Evolutionary conservation across 2,888 invertebrate species (phyloP).

Genomic region (Oscheius sp.): DNA sequence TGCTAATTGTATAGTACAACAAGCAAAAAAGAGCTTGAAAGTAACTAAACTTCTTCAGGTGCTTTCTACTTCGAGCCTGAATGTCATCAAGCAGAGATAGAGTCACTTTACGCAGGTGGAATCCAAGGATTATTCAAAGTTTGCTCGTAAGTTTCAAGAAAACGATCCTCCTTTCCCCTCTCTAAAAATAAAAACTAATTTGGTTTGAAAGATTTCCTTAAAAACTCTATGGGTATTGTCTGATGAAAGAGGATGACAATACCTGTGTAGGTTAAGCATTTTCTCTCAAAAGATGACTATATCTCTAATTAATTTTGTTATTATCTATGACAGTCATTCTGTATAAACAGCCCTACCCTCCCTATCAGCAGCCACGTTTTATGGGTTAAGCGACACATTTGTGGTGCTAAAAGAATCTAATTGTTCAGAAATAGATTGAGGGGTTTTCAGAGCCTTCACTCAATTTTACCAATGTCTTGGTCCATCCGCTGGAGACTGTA

Average conservation of each 20-base stretch:
- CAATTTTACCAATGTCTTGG: constrained; percentile 45
- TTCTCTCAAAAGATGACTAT: background rate
- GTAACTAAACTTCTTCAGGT: constrained; percentile 25
- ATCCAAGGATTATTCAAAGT: constrained; percentile 37
- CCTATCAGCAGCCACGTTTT: constrained; percentile 22
- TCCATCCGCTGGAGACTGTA: constrained; percentile 34
- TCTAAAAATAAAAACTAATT: too few species aligned
- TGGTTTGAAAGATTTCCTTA: too few species aligned
- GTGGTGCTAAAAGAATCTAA: background rate
- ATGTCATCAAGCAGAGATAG: constrained; percentile 45
- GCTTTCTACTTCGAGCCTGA: constrained; percentile 41
- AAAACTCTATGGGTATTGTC: too few species aligned
- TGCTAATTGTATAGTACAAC: background rate
- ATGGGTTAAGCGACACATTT: constrained; percentile 7
- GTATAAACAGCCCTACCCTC: background rate
- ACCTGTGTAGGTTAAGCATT: too few species aligned
- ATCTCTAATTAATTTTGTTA: background rate
- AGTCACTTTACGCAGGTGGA: constrained; percentile 41
- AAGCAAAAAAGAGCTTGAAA: background rate
- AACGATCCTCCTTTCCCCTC: background rate
- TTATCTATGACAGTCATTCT: background rate
- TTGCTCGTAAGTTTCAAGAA: constrained; percentile 44
- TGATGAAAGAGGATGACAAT: too few species aligned
- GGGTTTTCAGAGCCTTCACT: constrained; percentile 36
- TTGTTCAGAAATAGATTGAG: background rate